Evolutionary conservation across 2,113 vertebrate species (phyloP), one percentile per base, ranked within the genome.

Genomic region (Pao palembangensis): DNA sequence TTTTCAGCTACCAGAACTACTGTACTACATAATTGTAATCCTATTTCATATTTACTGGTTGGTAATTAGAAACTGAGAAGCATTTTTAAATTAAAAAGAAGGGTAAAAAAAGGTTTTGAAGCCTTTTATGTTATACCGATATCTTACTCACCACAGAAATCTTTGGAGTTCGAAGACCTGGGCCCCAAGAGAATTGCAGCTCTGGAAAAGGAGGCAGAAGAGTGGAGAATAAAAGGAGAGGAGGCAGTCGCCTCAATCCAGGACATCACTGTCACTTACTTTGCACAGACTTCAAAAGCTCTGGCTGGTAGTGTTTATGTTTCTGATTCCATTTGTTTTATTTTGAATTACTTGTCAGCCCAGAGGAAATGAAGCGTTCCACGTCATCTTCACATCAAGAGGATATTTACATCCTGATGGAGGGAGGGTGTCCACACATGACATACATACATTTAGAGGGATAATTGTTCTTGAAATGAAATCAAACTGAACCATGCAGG

Each of bases 221-320:
- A 95, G 51, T 98, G 96, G 96, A 91, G 86, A 42, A 85, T 65
- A 19, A 86, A 80, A 72, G 94, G 92, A 8, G 91, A 94, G 44
- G 91, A 90, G 5, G 95, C 96, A 0, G 85, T 94, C 5, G 86
- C 89, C 75, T 96, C 94, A 23, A 96, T 98, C 71, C 94, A 98
- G 79, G 94, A 95, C 75, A 91, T 96, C 88, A 99, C 96, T 3
- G 95, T 96, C 76, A 92, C 90, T 78, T 98, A 98, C 84, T 99
- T 98, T 80, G 91, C 90, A 72, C 92, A 96, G 80, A 98, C 95
- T 6, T 91, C 90, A 17, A 93, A 91, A 61, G 93, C 94, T 20
- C 65, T 99, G 53, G 77, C 92, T 86, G 96, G 96, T 98, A 89
- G 44, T 18, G 41, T 75, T 76, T 64, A 8, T 56, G 58, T 62